These are phyloP conservation scores for Xerus inauris DNA, from an alignment of 2,113 vertebrate genomes.

Conservation along the genomic window DNA sequence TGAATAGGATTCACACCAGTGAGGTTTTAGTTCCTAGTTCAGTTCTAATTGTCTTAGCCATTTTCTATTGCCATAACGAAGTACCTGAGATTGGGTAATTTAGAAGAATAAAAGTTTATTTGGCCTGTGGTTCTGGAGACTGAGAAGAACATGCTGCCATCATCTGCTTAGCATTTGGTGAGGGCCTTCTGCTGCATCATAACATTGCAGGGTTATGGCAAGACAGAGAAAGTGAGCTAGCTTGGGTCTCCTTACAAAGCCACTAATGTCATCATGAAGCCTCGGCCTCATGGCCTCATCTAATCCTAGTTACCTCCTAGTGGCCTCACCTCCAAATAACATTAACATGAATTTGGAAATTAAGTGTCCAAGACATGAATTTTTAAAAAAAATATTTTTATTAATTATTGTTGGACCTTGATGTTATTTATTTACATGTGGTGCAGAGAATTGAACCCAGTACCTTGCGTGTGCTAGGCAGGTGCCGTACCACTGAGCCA, in stretches of 20 bases:
- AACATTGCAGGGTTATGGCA: not conserved
- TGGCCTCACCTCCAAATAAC: not conserved
- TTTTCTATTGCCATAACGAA: not conserved
- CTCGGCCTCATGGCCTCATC: not conserved
- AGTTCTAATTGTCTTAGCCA: not conserved
- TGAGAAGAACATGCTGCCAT: not conserved
- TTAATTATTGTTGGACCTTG: too few species aligned
- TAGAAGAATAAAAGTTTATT: not conserved
- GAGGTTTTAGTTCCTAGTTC: not conserved
- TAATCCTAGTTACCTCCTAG: not conserved
- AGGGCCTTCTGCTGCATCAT: too few species aligned
- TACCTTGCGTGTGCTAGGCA: too few species aligned
- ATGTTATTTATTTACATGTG: too few species aligned
- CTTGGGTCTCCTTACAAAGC: too few species aligned
- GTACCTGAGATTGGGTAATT: not conserved
- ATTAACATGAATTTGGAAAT: not conserved
- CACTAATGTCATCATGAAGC: too few species aligned
- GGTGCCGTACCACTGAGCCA: too few species aligned
- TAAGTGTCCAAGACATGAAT: not conserved
- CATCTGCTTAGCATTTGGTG: not conserved
- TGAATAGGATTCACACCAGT: not conserved
- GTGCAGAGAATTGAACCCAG: too few species aligned
- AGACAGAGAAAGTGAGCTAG: too few species aligned
- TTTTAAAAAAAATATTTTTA: too few species aligned
- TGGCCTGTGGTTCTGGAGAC: not conserved